These are phyloP conservation scores for mouse (Mus musculus) DNA, from an alignment of 2,113 vertebrate species.

Conservation along the genomic window DNA sequence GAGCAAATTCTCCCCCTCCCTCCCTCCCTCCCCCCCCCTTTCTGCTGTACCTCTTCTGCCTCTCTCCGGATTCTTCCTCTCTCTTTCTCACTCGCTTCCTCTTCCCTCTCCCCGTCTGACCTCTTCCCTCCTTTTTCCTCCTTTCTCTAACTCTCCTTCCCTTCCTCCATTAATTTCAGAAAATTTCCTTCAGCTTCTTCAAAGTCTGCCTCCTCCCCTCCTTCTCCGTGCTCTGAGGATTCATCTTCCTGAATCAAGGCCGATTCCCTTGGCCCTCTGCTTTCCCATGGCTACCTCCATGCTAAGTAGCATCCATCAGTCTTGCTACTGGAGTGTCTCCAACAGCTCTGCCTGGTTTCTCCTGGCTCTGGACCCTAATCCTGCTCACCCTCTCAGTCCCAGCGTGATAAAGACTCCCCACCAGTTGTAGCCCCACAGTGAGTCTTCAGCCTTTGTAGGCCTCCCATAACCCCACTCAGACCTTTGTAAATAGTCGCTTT, in stretches of 20 bases:
- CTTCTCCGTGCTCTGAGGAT: background rate
- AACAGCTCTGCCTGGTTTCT: background rate
- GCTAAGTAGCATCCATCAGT: background rate
- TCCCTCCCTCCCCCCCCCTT: too few relatives aligned
- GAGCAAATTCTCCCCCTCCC: background rate
- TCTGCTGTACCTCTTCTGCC: background rate
- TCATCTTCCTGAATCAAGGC: background rate
- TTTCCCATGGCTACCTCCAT: background rate
- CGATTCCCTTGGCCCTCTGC: background rate
- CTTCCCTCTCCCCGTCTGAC: background rate
- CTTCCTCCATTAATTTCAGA: background rate
- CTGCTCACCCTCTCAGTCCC: background rate
- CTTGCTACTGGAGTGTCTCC: background rate
- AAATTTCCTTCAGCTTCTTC: background rate
- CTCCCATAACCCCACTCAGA: background rate
- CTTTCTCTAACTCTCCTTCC: background rate
- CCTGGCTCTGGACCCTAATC: background rate
- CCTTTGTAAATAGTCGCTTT: conserved; percentile 54
- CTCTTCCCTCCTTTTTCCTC: too few relatives aligned
- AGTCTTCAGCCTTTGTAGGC: background rate
- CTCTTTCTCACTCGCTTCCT: background rate
- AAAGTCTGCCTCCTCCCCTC: background rate
- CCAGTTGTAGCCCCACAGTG: background rate
- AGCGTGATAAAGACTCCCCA: background rate
- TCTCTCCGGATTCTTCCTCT: background rate